Base-by-base conservation (phyloP, 1,140 invertebrate genomes). In the Pachypeltis micranthus region DNA sequence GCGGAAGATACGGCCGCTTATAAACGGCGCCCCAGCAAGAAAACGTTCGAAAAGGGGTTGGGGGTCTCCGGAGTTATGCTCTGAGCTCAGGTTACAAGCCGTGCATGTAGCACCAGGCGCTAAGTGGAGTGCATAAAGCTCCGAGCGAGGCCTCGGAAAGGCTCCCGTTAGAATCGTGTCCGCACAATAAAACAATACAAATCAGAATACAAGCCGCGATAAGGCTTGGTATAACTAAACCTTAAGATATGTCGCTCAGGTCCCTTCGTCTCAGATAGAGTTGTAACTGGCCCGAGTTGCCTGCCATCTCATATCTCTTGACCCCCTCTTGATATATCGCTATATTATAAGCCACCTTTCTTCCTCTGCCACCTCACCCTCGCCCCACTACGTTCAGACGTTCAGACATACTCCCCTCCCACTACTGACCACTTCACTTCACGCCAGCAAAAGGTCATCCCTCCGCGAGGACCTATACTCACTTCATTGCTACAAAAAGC, bases 41-140 rank as follows among this genome's bases (percentile, higher is more conserved):
- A 56, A 56, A 56, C 26, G 54, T 56, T 56, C 26, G 54, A 56
- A 56, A 56, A 25, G 54, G 26, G 54, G n/a, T n/a, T n/a, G n/a
- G n/a, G n/a, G n/a, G n/a, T n/a, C n/a, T 14, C 14, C 54, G 19
- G 25, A 56, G 54, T 56, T 56, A 56, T 56, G 54, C 54, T 25
- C 25, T 26, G 54, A 16, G 21, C 54, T 56, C 54, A 19, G 19
- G 19, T 56, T 56, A 56, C 54, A 56, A 56, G 54, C 31, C 31
- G 7, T 21, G 54, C 54, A 24, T 25, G 54, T 56, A 56, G 44
- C 21, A 25, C 54, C 21, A 56, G 54, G 54, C 54, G 54, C 54
- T 56, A 56, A 56, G 54, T 56, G 54, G 54, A 56, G 21, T 56
- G 54, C 54, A 56, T 56, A 56, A 56, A 56, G 54, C 25, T 21